phyloP scores from a whole-genome alignment of 2,113 vertebrate genomes.

The Casuarius casuarius region DNA sequence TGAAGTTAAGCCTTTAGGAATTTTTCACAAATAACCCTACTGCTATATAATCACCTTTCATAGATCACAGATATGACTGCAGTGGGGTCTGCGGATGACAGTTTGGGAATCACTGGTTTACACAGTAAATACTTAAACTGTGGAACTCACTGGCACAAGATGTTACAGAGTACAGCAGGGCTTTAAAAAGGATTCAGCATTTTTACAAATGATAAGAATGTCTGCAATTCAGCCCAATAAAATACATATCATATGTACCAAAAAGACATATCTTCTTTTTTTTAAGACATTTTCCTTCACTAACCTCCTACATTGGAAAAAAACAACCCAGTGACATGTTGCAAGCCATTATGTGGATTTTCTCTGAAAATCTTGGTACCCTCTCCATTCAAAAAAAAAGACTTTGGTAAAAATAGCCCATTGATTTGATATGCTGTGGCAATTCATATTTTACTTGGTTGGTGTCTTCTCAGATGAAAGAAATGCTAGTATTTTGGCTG shows the following conservation, averaged over 20 bases:
- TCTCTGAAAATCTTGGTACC: background rate
- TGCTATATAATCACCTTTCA: background rate
- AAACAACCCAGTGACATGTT: background rate
- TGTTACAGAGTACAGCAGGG: background rate
- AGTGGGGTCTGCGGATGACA: rapidly evolving
- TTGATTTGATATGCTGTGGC: background rate
- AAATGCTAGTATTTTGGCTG: background rate
- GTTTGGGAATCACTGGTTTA: background rate
- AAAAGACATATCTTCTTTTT: background rate
- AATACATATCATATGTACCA: background rate
- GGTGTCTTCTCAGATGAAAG: background rate
- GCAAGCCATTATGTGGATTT: background rate
- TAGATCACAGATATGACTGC: background rate
- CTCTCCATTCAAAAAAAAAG: background rate
- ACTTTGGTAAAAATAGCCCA: background rate
- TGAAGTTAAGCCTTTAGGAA: background rate
- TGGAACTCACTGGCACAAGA: background rate
- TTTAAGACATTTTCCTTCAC: background rate
- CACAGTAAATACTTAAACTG: background rate
- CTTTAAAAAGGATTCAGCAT: background rate
- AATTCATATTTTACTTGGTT: background rate
- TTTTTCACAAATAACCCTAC: background rate
- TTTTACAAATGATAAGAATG: background rate
- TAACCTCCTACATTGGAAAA: background rate
- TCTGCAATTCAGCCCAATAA: background rate